Percentiles rank a stretch among this genome's conserved stretches.
These are phyloP conservation scores for Lycaena phlaeas DNA, from an alignment of 2,888 invertebrate species.

Conservation along the genomic window DNA sequence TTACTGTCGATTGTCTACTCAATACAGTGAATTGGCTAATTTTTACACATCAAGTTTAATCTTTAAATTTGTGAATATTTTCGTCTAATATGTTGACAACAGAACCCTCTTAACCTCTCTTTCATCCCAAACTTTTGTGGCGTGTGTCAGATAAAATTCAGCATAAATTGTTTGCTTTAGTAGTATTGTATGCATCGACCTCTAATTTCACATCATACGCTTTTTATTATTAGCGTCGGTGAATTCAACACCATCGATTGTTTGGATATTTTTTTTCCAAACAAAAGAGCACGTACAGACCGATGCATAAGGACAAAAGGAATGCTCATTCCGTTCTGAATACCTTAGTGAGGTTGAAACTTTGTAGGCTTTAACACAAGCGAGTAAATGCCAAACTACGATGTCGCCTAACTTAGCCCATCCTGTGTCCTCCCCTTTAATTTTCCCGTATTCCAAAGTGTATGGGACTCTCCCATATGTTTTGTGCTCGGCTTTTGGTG, in stretches of 20 bases:
- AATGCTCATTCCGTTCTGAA: constrained; percentile 17
- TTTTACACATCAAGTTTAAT: no score
- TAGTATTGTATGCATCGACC: no score
- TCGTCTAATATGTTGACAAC: no score
- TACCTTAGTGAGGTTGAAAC: background rate
- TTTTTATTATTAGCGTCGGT: no score
- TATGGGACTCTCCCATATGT: constrained; percentile 23
- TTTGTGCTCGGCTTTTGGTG: constrained; percentile 22
- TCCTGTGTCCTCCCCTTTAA: constrained; percentile 17
- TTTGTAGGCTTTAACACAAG: constrained; percentile 5
- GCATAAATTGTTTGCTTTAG: no score
- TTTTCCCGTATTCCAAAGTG: constrained; percentile 20
- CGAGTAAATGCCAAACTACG: background rate
- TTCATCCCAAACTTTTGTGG: no score
- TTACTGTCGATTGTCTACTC: no score
- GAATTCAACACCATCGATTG: constrained; percentile 6
- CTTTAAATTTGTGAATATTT: no score
- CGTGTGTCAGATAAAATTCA: no score
- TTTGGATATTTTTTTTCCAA: constrained; percentile 8
- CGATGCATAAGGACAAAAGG: constrained; percentile 17
- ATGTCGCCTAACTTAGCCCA: background rate
- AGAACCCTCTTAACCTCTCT: no score
- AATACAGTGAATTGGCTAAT: no score
- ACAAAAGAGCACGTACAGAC: constrained; percentile 15
- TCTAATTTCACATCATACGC: background rate